Conservation (phyloP, 1,140 invertebrate genomes). For the Lethrus apterus region DNA sequence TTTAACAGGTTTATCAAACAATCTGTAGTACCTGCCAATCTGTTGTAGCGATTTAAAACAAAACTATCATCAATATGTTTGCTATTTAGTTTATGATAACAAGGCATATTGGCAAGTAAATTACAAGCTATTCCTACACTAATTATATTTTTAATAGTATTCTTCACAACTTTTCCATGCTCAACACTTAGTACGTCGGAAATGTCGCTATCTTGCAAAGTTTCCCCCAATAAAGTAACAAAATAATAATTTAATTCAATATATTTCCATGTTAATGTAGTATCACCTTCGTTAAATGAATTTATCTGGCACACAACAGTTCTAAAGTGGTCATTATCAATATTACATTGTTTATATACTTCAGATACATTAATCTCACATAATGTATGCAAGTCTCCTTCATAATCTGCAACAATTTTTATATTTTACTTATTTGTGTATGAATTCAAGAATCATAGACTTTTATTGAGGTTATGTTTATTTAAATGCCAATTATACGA, state of each 20-base stretch:
- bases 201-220: conserved; percentile 37
- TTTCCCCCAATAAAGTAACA: conserved; percentile 36
- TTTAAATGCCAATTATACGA: too few species aligned
- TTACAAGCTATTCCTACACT: conserved; percentile 57
- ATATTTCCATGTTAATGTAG: conserved; percentile 30
- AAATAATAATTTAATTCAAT: conserved; percentile 39
- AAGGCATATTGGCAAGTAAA: conserved; percentile 57
- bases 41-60: conserved; percentile 30
- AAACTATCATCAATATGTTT: conserved; percentile 31
- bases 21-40: conserved; percentile 36
- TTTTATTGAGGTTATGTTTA: too few species aligned
- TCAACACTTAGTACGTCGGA: conserved; percentile 50
- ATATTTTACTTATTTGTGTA: too few species aligned
- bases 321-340: background rate
- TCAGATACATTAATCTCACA: conserved; percentile 1
- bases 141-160: conserved; percentile 51
- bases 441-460: too few species aligned
- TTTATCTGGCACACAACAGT: background rate
- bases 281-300: background rate
- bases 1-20: conserved; percentile 29
- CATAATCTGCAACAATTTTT: conserved; percentile 3
- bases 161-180: conserved; percentile 48
- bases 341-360: background rate
- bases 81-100: conserved; percentile 43
- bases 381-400: conserved; percentile 4